These are phyloP conservation scores for Ophioderma brevispina DNA, from an alignment of 35 echinoderm and acorn worm genomes.

Conservation along the genomic window DNA sequence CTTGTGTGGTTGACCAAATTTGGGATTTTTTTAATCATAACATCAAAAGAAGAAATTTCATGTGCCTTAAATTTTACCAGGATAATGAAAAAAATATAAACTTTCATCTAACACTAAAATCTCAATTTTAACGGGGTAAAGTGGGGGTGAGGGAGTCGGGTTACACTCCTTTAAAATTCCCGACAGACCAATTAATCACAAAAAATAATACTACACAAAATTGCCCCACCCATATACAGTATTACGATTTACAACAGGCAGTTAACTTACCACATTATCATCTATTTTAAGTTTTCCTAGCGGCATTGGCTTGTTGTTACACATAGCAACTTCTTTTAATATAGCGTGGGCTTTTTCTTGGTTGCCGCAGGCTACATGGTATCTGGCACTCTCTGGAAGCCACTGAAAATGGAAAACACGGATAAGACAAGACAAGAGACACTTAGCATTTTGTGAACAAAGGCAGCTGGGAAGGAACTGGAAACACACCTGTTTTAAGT, in stretches of 20 bases:
- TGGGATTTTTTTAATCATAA: no score
- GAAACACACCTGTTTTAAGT: no score
- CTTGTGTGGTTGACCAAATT: no score
- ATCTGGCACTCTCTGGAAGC: constrained; percentile 98
- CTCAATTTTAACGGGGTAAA: no score
- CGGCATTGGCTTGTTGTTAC: constrained; percentile 97
- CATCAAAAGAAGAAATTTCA: no score
- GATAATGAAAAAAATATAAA: no score
- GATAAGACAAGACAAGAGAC: no score
- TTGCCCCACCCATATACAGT: neutral
- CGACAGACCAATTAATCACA: neutral
- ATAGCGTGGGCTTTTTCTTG: constrained; percentile 85
- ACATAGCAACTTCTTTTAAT: constrained; percentile 75
- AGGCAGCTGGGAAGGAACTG: no score
- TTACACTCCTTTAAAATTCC: neutral
- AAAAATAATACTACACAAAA: neutral
- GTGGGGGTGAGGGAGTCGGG: no score
- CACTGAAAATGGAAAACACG: constrained; percentile 74
- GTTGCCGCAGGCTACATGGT: constrained; percentile 89
- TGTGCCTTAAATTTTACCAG: no score
- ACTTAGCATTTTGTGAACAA: no score
- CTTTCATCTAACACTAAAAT: no score
- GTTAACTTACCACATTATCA: constrained; percentile 62
- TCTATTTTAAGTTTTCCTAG: constrained; percentile 78
- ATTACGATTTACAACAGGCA: neutral